Percentiles rank a stretch among this genome's conserved stretches.
Evolutionary conservation across 2,888 invertebrate genomes (phyloP).

Genomic region (Lithophane socia): DNA sequence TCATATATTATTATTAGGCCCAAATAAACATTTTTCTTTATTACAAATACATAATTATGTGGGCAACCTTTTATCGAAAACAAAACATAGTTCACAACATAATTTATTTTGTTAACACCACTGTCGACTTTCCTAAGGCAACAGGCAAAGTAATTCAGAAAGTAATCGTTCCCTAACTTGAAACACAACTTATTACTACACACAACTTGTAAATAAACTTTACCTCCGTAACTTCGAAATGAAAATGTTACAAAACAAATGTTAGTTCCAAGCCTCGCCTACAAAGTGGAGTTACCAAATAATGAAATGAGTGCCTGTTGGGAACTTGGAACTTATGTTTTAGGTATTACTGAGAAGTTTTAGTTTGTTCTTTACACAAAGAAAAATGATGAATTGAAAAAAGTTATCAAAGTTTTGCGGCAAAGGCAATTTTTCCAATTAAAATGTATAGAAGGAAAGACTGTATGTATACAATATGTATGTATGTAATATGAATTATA

Average conservation of each 20-base stretch:
- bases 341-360: neutral
- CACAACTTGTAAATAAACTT: constrained; percentile 53
- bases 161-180: constrained; percentile 51
- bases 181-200: constrained; percentile 48
- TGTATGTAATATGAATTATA: neutral
- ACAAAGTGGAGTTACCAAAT: constrained; percentile 19
- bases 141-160: constrained; percentile 37
- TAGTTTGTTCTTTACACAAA: neutral
- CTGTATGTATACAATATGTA: too few relatives aligned
- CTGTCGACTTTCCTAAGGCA: neutral
- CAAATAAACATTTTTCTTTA: neutral
- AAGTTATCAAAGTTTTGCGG: neutral
- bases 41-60: too few relatives aligned
- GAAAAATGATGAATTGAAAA: neutral
- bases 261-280: constrained; percentile 32
- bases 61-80: neutral
- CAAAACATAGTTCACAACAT: neutral
- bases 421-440: neutral
- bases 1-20: too few relatives aligned
- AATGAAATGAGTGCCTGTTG: constrained; percentile 14
- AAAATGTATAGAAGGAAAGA: neutral
- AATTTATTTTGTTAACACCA: neutral
- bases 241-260: constrained; percentile 52
- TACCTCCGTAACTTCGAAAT: constrained; percentile 38
- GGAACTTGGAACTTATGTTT: neutral